Evolutionary conservation across 2,797 vertebrate genomes (phyloP), one percentile per base, ranked within the genome.

Genomic region (Acrocephalus scirpaceus): DNA sequence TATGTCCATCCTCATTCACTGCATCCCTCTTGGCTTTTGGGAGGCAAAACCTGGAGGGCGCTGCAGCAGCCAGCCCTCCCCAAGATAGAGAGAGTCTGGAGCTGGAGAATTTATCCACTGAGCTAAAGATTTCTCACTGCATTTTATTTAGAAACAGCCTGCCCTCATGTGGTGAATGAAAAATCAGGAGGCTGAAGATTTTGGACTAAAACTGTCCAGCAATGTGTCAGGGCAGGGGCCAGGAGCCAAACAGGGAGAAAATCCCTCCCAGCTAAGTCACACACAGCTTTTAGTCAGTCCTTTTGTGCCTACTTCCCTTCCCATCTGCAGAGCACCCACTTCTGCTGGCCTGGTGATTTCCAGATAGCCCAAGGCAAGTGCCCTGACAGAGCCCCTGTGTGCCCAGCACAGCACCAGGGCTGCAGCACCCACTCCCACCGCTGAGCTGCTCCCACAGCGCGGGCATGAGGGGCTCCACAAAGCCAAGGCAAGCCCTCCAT

Each of bases 81-180:
- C 0, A 0, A 72, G 75, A 40, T 27, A 48, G 51, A 42, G 13
- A 1, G 11, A 86, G 34, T 30, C 36, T 67, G 48, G 26, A 48
- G 66, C 42, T 45, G 50, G 30, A 56, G 50, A 20, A 27, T 21
- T 25, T 21, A 47, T 23, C 30, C 30, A 19, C 51, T 6, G 58
- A 87, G 76, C 57, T 47, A 48, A 62, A 64, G 19, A 48, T 53
- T 54, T 62, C 74, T 88, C 3, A 0, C 57, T 32, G 47, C 5
- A 56, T 87, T 92, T 94, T 96, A 66, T 67, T 94, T 76, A 96
- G 98, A 96, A 97, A 88, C 69, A 98, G 97, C 72, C 97, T 97
- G 98, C 98, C 98, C 97, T 97, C 97, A 5, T 96, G 98, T 97
- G 98, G 98, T 9, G 83, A 90, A 91, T 90, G 89, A 58, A 58